Conservation (phyloP, 1,140 invertebrate species). For the Drosophila pseudoobscura region DNA sequence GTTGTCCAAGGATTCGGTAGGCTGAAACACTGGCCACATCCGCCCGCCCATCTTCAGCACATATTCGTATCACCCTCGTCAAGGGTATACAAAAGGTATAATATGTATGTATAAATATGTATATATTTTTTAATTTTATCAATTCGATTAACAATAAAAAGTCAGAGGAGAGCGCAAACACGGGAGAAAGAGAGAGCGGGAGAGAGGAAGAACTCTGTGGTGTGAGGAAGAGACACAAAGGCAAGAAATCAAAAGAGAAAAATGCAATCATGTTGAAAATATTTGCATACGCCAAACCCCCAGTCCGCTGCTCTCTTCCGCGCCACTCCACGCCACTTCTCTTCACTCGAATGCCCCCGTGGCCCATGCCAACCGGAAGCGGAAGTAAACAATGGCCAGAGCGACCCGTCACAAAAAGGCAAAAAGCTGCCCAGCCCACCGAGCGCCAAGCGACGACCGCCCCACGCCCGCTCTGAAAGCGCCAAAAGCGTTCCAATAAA, state of each 20-base stretch:
- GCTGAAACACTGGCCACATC: too few species aligned
- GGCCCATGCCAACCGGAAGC: slow-evolving; percentile 54
- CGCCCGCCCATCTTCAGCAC: too few species aligned
- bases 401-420: slow-evolving; percentile 46
- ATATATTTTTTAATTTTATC: slow-evolving; percentile 55
- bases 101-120: neutral
- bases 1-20: too few species aligned
- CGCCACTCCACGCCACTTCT: neutral
- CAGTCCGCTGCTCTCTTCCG: neutral
- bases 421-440: slow-evolving; percentile 26
- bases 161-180: neutral
- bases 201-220: neutral
- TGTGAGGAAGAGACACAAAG: slow-evolving; percentile 16
- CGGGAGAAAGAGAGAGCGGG: neutral
- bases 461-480: slow-evolving; percentile 25
- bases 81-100: too few species aligned
- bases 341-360: neutral
- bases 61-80: too few species aligned
- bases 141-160: slow-evolving; percentile 52
- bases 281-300: slow-evolving; percentile 69
- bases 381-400: slow-evolving; percentile 75
- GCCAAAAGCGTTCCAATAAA: slow-evolving; percentile 65
- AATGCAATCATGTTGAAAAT: slow-evolving; percentile 79
- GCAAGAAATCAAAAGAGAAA: slow-evolving; percentile 55
- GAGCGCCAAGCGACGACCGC: neutral